These are phyloP conservation scores for Ooceraea biroi DNA, from an alignment of 1,140 invertebrate genomes.

Conservation along the genomic window DNA sequence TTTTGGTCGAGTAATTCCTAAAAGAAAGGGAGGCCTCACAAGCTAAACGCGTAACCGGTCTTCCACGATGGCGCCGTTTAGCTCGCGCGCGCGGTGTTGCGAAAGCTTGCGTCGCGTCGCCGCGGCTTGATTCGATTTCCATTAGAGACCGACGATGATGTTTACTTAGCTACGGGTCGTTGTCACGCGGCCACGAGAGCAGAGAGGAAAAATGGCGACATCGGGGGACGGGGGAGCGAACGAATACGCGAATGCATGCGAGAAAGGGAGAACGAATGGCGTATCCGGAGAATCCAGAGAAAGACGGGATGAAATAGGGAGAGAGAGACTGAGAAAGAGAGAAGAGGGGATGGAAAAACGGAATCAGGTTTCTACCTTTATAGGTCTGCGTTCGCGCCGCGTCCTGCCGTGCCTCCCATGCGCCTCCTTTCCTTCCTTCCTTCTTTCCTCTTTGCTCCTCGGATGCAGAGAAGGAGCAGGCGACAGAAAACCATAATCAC, in stretches of 20 bases:
- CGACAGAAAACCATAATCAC: slow-evolving; percentile 75
- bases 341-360: slow-evolving; percentile 69
- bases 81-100: slow-evolving; percentile 31
- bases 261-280: not conserved
- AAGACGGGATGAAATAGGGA: slow-evolving; percentile 28
- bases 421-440: slow-evolving; percentile 47
- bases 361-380: slow-evolving; percentile 64
- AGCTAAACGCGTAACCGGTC: slow-evolving; percentile 66
- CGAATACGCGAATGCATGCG: not conserved
- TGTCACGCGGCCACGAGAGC: slow-evolving; percentile 32
- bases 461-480: slow-evolving; percentile 49
- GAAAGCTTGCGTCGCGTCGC: slow-evolving; percentile 19
- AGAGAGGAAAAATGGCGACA: slow-evolving; percentile 51
- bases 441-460: slow-evolving; percentile 25
- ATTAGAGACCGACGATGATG: slow-evolving; percentile 62
- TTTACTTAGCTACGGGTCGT: slow-evolving; percentile 65
- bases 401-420: slow-evolving; percentile 38
- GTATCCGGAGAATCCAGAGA: slow-evolving; percentile 9
- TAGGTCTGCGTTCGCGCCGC: slow-evolving; percentile 31
- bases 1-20: slow-evolving; percentile 72
- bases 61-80: slow-evolving; percentile 59
- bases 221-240: slow-evolving; percentile 17
- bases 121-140: slow-evolving; percentile 68
- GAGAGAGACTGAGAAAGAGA: not conserved
- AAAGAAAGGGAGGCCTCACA: slow-evolving; percentile 63